Conservation (phyloP, 2,113 vertebrate species). For the Mormoops blainvillei region DNA sequence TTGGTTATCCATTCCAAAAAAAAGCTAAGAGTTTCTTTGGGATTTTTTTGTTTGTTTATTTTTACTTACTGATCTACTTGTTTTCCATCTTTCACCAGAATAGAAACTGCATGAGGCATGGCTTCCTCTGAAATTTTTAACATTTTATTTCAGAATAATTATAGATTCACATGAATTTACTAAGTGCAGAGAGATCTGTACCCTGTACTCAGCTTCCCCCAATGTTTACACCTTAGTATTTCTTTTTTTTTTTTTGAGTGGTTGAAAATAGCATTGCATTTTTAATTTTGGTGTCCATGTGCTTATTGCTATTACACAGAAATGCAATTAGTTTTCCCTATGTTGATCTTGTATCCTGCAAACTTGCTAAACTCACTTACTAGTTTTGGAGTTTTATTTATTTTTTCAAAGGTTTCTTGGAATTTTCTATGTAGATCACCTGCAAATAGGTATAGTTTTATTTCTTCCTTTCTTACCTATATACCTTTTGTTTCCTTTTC, state of each 20-base stretch:
- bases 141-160: background rate
- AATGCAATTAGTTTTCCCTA: background rate
- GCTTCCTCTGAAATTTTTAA: background rate
- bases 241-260: background rate
- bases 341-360: background rate
- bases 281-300: background rate
- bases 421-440: background rate
- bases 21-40: background rate
- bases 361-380: background rate
- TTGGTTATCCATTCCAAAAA: background rate
- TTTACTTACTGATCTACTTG: background rate
- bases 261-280: background rate
- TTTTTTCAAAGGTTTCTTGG: background rate
- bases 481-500: background rate
- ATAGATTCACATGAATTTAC: background rate
- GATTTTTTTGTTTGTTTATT: background rate
- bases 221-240: background rate
- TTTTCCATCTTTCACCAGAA: background rate
- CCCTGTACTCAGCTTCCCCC: background rate
- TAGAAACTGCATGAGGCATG: background rate
- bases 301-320: background rate
- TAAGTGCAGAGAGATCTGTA: background rate
- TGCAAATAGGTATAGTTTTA: background rate
- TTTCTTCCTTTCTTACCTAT: background rate
- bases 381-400: background rate